Conservation (phyloP, 2,888 invertebrate species). For the Oasisia sp. region DNA sequence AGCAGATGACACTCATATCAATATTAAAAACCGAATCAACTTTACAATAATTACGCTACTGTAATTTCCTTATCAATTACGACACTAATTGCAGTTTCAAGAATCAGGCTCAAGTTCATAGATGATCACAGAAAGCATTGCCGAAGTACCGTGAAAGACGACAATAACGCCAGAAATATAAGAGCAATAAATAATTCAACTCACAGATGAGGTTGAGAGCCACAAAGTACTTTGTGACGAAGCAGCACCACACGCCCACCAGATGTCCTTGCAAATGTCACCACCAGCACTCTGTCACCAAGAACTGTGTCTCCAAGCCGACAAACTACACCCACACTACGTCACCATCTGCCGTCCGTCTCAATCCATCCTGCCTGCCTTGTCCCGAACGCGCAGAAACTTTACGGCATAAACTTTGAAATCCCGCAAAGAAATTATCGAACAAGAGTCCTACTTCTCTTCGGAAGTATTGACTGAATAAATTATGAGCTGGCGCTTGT, state of each 20-base stretch:
- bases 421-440: background rate
- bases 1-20: background rate
- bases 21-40: background rate
- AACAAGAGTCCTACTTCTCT: background rate
- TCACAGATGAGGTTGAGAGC: background rate
- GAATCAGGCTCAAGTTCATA: background rate
- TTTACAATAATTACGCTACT: background rate
- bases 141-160: background rate
- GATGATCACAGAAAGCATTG: background rate
- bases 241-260: background rate
- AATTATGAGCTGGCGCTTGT: conserved; percentile 5
- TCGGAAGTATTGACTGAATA: conserved; percentile 13
- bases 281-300: background rate
- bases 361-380: background rate
- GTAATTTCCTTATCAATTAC: background rate
- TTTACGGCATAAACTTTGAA: background rate
- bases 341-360: background rate
- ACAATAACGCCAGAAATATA: background rate
- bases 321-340: background rate
- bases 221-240: background rate
- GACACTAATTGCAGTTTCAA: background rate
- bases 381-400: background rate
- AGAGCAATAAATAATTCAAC: background rate
- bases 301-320: background rate
- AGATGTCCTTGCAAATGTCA: conserved; percentile 17